A percentile compares a stretch with the other conserved stretches of the same genome.
Conservation (phyloP, 2,888 invertebrate genomes). For the Palloptera scutellata region DNA sequence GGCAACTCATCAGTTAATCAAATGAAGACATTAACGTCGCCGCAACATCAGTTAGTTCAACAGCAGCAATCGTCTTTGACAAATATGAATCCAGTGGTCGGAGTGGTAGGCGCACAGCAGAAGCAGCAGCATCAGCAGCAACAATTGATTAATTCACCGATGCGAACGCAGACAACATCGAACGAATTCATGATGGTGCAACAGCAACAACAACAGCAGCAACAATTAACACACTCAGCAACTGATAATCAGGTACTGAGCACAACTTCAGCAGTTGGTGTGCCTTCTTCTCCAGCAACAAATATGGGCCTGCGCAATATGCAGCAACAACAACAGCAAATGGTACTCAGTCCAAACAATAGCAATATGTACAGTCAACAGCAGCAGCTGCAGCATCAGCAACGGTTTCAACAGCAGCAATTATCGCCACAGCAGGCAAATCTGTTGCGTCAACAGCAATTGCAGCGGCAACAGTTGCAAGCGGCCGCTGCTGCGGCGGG, state of each 20-base stretch:
- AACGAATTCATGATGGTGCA: slow-evolving; percentile 48
- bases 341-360: slow-evolving; percentile 33
- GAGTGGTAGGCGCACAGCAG: slow-evolving; percentile 25
- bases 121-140: slow-evolving; percentile 42
- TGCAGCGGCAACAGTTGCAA: slow-evolving; percentile 42
- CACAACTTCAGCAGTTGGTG: slow-evolving; percentile 44
- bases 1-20: slow-evolving; percentile 58
- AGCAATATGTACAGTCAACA: slow-evolving; percentile 47
- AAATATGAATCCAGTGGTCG: slow-evolving; percentile 42
- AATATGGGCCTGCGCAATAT: slow-evolving; percentile 48
- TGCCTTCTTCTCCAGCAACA: slow-evolving; percentile 57
- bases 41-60: slow-evolving; percentile 41
- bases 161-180: slow-evolving; percentile 53
- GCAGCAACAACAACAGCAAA: slow-evolving; percentile 46
- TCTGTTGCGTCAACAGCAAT: slow-evolving; percentile 42
- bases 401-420: slow-evolving; percentile 34
- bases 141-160: slow-evolving; percentile 50
- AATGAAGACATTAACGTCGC: slow-evolving; percentile 51
- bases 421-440: slow-evolving; percentile 31
- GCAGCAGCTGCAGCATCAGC: slow-evolving; percentile 45
- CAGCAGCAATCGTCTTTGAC: slow-evolving; percentile 41
- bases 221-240: slow-evolving; percentile 14
- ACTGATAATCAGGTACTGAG: slow-evolving; percentile 40
- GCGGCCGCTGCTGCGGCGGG: slow-evolving; percentile 24
- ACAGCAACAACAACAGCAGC: slow-evolving; percentile 33